Conservation (phyloP, 2,797 vertebrate genomes). For the Sebastes elongatus region DNA sequence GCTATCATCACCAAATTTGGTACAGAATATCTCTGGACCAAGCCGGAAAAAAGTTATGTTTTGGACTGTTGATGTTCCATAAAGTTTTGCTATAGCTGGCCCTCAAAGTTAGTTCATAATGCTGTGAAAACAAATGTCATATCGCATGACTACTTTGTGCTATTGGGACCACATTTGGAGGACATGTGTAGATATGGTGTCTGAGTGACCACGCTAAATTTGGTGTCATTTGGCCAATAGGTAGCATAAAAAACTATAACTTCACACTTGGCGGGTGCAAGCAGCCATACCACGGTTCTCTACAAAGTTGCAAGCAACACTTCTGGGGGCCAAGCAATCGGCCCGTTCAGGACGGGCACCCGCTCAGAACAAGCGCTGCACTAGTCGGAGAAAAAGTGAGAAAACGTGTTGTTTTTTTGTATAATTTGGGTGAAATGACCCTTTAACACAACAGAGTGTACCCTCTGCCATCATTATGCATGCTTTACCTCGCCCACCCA, state of each 20-base stretch:
- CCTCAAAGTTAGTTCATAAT: no score
- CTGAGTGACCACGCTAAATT: fast-evolving
- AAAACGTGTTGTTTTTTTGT: not conserved
- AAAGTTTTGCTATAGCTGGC: no score
- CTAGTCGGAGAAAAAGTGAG: not conserved
- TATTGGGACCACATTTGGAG: no score
- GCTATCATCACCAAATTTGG: not conserved
- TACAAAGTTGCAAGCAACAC: fast-evolving
- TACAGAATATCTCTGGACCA: not conserved
- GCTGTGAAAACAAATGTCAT: no score
- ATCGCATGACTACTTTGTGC: no score
- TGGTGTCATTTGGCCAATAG: no score
- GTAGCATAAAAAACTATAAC: no score
- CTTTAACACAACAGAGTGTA: not conserved
- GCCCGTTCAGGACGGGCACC: no score
- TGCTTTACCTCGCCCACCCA: constrained; percentile 35
- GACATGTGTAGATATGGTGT: no score
- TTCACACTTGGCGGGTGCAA: no score
- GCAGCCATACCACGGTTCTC: not conserved
- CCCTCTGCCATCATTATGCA: constrained; percentile 4
- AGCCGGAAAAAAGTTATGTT: no score
- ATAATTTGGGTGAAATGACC: not conserved
- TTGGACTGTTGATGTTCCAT: no score
- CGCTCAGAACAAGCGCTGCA: not conserved
- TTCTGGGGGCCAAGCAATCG: not conserved